Percentiles rank a stretch among this genome's conserved stretches.
These are phyloP conservation scores for Arctopsyche grandis DNA, from an alignment of 1,140 invertebrate genomes.

Conservation along the genomic window DNA sequence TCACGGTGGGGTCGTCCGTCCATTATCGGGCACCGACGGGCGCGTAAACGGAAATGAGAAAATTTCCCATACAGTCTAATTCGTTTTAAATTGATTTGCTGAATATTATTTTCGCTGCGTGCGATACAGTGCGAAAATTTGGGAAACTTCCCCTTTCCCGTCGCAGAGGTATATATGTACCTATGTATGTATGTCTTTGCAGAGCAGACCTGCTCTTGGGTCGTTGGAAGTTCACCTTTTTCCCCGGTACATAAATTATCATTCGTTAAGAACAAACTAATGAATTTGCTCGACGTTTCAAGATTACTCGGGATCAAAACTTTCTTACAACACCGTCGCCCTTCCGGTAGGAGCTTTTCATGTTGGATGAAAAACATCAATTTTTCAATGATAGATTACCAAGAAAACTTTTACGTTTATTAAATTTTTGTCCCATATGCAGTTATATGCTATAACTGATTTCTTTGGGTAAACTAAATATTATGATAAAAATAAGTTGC, in stretches of 20 bases:
- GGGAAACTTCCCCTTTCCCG: not conserved
- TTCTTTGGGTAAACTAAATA: too few species aligned
- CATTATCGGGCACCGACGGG: slow-evolving; percentile 10
- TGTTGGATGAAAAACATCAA: not conserved
- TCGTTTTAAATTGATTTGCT: slow-evolving; percentile 36
- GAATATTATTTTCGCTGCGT: slow-evolving; percentile 27
- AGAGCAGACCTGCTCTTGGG: not conserved
- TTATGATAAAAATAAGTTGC: too few species aligned
- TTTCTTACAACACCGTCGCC: not conserved
- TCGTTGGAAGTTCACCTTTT: not conserved
- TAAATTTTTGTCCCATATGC: too few species aligned
- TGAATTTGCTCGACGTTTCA: slow-evolving; percentile 6
- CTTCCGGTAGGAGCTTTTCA: not conserved
- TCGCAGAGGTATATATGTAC: not conserved
- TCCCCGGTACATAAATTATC: slow-evolving; percentile 17
- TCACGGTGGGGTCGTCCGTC: slow-evolving; percentile 17
- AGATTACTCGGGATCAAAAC: slow-evolving; percentile 12
- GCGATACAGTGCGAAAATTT: not conserved
- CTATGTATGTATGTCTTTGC: not conserved
- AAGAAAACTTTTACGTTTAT: too few species aligned
- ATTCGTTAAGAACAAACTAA: slow-evolving; percentile 16
- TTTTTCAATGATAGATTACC: not conserved
- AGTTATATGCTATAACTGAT: too few species aligned
- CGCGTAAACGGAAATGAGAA: slow-evolving; percentile 28
- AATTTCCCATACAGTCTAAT: slow-evolving; percentile 26